Conservation (phyloP, 2,888 invertebrate species). For the Temnothorax ravouxi region DNA sequence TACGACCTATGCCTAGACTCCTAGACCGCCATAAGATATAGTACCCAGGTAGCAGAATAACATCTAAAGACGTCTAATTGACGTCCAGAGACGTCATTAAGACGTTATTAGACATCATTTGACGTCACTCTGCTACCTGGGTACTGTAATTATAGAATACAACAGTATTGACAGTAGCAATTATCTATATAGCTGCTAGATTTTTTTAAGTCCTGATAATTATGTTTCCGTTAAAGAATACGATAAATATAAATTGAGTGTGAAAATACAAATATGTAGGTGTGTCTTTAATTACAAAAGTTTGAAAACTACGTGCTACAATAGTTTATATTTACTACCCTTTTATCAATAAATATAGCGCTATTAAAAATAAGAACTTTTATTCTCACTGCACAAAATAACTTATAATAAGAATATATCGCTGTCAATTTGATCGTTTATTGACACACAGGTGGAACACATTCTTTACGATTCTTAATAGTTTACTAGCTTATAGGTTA, state of each 20-base stretch:
- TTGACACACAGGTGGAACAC: not conserved
- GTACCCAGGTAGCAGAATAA: too few relatives aligned
- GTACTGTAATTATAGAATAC: not conserved
- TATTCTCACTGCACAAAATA: not conserved
- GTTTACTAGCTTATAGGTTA: constrained; percentile 5
- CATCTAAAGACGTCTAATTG: too few relatives aligned
- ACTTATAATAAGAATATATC: not conserved
- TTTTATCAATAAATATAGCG: not conserved
- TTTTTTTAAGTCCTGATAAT: not conserved
- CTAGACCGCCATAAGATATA: not conserved
- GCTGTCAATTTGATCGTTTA: not conserved
- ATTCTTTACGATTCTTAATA: not conserved
- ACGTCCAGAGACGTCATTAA: too few relatives aligned
- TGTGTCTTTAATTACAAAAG: not conserved
- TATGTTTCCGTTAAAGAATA: not conserved
- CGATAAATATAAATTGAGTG: not conserved
- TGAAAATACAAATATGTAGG: not conserved
- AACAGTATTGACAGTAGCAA: not conserved
- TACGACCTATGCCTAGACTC: not conserved
- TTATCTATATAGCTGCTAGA: not conserved
- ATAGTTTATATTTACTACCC: constrained; percentile 1
- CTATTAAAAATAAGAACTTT: too few relatives aligned
- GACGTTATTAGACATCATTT: too few relatives aligned
- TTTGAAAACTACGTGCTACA: not conserved
- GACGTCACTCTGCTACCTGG: too few relatives aligned